Percentiles rank a stretch among this genome's conserved stretches.
Conservation (phyloP, 2,797 vertebrate genomes). For the Phrynocephalus forsythii region DNA sequence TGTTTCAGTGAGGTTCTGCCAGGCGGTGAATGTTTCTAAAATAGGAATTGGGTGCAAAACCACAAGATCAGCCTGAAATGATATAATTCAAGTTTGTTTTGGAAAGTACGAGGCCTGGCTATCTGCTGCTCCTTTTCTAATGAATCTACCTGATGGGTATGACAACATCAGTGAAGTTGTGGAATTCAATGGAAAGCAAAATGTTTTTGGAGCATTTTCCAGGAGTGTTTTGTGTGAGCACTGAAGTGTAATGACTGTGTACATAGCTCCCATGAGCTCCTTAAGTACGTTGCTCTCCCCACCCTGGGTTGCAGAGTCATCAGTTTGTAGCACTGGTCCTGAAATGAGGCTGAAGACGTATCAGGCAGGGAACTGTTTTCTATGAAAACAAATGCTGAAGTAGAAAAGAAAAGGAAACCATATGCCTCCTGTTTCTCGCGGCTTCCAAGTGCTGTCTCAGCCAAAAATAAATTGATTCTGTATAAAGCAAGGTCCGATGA, state of each 20-base stretch:
- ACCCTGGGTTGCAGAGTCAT: constrained; percentile 22
- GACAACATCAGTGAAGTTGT: constrained; percentile 60
- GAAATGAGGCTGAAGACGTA: constrained; percentile 2
- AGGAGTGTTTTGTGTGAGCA: rapidly evolving
- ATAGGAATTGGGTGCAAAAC: constrained; percentile 72
- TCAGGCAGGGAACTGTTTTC: not conserved
- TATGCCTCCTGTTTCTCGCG: rapidly evolving
- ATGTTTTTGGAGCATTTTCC: constrained; percentile 34
- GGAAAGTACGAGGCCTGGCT: constrained; percentile 62
- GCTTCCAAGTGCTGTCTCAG: constrained; percentile 10
- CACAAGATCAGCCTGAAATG: constrained; percentile 72
- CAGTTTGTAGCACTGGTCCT: not conserved
- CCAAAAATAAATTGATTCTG: not conserved
- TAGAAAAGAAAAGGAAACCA: constrained; percentile 1
- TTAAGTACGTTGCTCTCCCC: not conserved
- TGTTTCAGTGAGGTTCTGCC: constrained; percentile 70
- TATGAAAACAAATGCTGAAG: not conserved
- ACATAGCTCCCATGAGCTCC: constrained; percentile 44
- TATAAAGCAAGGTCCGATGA: not conserved
- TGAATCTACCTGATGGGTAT: constrained; percentile 67
- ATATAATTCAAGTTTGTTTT: constrained; percentile 75
- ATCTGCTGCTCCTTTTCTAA: constrained; percentile 70
- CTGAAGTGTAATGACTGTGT: constrained; percentile 16
- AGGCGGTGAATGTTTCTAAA: constrained; percentile 74
- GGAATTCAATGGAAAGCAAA: constrained; percentile 35